Base-by-base conservation (phyloP, 2,888 invertebrate species). In the Hypomecis punctinalis region DNA sequence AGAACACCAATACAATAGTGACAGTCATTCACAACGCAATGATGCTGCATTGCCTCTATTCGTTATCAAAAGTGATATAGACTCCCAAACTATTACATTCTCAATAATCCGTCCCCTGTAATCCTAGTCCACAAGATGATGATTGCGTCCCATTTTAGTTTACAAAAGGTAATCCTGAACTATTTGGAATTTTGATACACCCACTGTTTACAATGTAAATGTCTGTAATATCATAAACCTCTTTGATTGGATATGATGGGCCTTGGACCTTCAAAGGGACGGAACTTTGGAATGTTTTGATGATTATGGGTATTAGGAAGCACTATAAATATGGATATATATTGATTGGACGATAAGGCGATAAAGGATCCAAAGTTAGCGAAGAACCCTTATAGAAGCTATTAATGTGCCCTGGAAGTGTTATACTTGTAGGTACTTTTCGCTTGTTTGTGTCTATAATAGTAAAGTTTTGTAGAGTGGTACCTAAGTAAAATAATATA, bases 121-220 rank as follows among this genome's bases (percentile, higher is more conserved):
- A 92, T 90, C 90, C 91, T 88, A 79, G 85, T 86, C 85, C 79
- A 77, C 82, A 86, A 90, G 91, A 91, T 87, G 92, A 90, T 92
- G 91, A 93, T 93, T 92, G 91, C 90, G 86, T 76, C 90, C 91
- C 86, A 84, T 90, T 90, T 89, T 82, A 91, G 92, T 93, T 91
- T 92, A 92, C 92, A 91, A 92, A 93, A 93, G 91, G 92, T 93
- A 93, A 93, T 91, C 93, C 91, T 87, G 86, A 91, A 91, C 92
- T 93, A 90, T 92, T 85, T 85, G 88, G 83, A 85, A 88, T 86
- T 86, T 84, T 83, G 82, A 80, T 82, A 88, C 78, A 82, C 54
- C 68, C 66, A 83, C 83, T 89, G 91, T 92, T 93, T 93, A 92
- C 86, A 89, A 92, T 92, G 93, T 90, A 92, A 93, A 93, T 92